phyloP scores from a whole-genome alignment of 2,113 vertebrate species.

The Tupaia chinensis region DNA sequence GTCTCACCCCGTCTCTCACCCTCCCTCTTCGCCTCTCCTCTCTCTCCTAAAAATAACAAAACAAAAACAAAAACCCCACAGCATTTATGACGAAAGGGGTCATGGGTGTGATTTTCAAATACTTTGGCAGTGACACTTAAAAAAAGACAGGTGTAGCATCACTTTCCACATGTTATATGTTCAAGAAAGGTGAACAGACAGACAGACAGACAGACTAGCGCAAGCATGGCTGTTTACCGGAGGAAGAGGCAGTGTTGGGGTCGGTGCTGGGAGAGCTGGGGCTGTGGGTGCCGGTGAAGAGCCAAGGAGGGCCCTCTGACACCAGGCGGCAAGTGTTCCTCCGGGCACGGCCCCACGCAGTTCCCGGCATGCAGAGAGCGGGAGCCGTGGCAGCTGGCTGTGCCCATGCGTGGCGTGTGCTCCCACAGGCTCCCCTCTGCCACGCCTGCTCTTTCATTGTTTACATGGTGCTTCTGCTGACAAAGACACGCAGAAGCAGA shows the following conservation, averaged over 20 bases:
- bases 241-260: no score
- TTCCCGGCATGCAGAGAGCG: no score
- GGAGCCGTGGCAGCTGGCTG: no score
- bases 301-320: no score
- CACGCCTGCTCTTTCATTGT: rapidly evolving
- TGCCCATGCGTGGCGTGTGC: rapidly evolving
- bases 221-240: rapidly evolving
- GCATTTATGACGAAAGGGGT: neutral
- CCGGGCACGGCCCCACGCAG: no score
- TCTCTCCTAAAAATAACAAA: no score
- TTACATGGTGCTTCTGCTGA: neutral
- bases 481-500: neutral
- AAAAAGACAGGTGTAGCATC: neutral
- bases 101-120: neutral
- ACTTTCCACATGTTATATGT: neutral
- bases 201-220: no score
- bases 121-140: neutral
- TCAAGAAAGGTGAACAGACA: neutral
- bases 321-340: no score
- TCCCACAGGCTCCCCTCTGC: neutral
- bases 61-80: neutral
- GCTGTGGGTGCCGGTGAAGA: rapidly evolving
- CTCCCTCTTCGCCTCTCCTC: no score
- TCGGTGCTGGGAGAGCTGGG: rapidly evolving
- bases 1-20: no score